Evolutionary conservation across 2,113 vertebrate genomes (phyloP), one percentile per base, ranked within the genome.

Genomic region (Barnardius zonarius): DNA sequence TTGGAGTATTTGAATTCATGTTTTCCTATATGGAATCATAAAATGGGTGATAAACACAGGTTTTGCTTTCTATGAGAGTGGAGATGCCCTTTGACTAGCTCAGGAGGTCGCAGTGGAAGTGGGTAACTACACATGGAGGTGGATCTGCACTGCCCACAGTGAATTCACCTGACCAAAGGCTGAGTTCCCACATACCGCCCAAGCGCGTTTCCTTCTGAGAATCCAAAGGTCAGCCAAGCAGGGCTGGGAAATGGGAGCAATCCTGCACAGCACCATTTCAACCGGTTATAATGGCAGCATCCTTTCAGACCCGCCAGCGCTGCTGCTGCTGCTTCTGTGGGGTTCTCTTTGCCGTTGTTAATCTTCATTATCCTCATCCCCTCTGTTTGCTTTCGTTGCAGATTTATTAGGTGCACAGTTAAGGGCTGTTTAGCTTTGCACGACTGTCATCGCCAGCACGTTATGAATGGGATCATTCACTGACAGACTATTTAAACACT

Each of bases 401-500:
- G 96, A 96, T 97, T 97, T 97, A 97, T 97, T 95, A 94, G 96
- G 96, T 92, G 94, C 82, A 64, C 94, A 85, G 96, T 90, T 96
- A 98, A 97, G 96, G 94, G 95, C 92, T 97, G 93, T 92, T 97
- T 97, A 94, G 90, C 91, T 95, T 80, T 61, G 94, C 95, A 43
- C 86, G 97, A 97, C 97, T 98, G 98, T 98, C 98, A 98, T 97
- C 89, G 0, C 95, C 15, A 11, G 79, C 90, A 20, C 86, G 91
- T 96, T 89, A 96, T 98, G 98, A 98, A 98, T 97, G 97, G 97
- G 95, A 90, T 97, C 97, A 97, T 98, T 98, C 97, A 97, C 88
- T 74, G 93, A 94, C 96, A 97, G 97, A 96, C 69, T 96, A 95
- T 97, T 98, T 96, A 96, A 97, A 97, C 82, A 52, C 76, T 94